Conservation (phyloP, 2,797 vertebrate genomes). For the Silurus aristotelis region DNA sequence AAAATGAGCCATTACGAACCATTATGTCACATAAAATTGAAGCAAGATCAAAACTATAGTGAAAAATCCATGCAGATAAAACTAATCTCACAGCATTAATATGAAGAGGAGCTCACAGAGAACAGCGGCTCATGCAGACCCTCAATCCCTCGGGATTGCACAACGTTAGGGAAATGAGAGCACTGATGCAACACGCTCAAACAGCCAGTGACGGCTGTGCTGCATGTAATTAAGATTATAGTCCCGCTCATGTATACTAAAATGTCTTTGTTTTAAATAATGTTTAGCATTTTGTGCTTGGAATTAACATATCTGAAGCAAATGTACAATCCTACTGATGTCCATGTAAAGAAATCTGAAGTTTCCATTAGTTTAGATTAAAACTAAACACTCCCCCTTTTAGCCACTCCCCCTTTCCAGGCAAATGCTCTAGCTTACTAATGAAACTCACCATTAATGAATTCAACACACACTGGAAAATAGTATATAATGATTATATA, state of each 20-base stretch:
- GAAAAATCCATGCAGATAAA: constrained; percentile 16
- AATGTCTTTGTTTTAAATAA: no score
- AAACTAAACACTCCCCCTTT: neutral
- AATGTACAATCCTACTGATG: neutral
- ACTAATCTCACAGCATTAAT: constrained; percentile 23
- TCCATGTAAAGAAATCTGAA: neutral
- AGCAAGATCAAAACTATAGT: constrained; percentile 16
- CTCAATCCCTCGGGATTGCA: constrained; percentile 20
- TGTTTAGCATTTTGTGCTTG: neutral
- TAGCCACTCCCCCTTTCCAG: neutral
- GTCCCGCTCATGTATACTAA: neutral
- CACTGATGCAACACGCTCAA: constrained; percentile 27
- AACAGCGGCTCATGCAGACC: constrained; percentile 25
- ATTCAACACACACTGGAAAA: neutral
- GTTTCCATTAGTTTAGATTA: no score
- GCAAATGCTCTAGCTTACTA: neutral
- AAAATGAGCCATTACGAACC: constrained; percentile 25
- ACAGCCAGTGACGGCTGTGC: neutral
- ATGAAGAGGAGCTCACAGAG: neutral
- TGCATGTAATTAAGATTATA: constrained; percentile 28
- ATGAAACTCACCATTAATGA: neutral
- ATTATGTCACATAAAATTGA: constrained; percentile 21
- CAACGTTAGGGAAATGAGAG: constrained; percentile 31
- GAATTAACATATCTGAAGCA: neutral
- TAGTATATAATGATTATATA: neutral